phyloP scores from a whole-genome alignment of 1,140 invertebrate genomes.

The Papilio aristodemus region DNA sequence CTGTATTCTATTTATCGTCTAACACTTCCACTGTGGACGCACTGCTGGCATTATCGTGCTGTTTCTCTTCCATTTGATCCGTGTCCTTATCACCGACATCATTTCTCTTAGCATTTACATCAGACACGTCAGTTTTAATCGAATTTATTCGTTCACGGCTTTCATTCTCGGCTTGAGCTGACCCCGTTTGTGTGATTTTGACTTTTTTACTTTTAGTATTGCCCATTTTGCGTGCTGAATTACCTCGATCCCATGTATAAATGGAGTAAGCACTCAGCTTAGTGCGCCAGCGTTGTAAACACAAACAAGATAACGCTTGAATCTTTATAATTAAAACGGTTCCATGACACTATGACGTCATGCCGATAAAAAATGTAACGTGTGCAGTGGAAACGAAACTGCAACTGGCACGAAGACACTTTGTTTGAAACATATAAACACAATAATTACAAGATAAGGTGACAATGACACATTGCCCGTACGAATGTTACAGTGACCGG shows the following conservation, averaged over 20 bases:
- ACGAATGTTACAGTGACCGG: constrained; percentile 50
- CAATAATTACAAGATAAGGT: constrained; percentile 62
- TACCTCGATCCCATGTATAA: constrained; percentile 46
- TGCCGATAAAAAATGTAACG: constrained; percentile 55
- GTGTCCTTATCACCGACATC: constrained; percentile 39
- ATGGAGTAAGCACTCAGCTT: constrained; percentile 43
- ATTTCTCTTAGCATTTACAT: constrained; percentile 40
- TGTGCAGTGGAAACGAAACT: constrained; percentile 58
- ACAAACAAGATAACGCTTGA: constrained; percentile 54
- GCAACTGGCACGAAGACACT: constrained; percentile 57
- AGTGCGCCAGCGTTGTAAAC: constrained; percentile 38
- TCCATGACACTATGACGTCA: constrained; percentile 43
- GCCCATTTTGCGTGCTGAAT: constrained; percentile 58
- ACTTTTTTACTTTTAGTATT: constrained; percentile 71
- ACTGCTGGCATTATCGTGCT: constrained; percentile 68
- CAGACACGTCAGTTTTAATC: constrained; percentile 61
- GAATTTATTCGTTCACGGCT: constrained; percentile 58
- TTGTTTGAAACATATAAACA: constrained; percentile 56
- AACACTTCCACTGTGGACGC: constrained; percentile 73
- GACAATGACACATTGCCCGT: constrained; percentile 67
- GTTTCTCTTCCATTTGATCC: constrained; percentile 51
- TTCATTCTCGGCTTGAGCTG: constrained; percentile 41
- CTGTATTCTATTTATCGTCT: constrained; percentile 66
- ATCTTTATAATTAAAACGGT: constrained; percentile 53
- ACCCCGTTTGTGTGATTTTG: constrained; percentile 60